Percentiles rank a stretch among this genome's conserved stretches.
Evolutionary conservation across 2,888 invertebrate genomes (phyloP).

Genomic region (Cyclophora albipunctata): DNA sequence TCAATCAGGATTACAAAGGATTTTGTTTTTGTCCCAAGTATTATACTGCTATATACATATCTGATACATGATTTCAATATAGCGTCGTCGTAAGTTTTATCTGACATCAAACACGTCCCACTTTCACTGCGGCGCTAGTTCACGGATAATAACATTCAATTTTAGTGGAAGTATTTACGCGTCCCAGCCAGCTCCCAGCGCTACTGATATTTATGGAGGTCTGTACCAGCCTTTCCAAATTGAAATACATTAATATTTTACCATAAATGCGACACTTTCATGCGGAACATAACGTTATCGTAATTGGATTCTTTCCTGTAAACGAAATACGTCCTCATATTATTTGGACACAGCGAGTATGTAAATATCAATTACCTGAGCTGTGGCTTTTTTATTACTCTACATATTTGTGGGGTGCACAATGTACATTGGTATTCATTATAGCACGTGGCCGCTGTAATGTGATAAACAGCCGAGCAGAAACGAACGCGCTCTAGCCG

Average conservation of each 20-base stretch:
- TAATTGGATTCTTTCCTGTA: constrained; percentile 71
- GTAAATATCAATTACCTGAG: constrained; percentile 30
- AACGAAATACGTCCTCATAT: constrained; percentile 42
- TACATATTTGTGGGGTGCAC: constrained; percentile 7
- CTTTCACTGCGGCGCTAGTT: constrained; percentile 41
- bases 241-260: constrained; percentile 76
- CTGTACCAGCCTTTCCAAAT: constrained; percentile 68
- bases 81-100: constrained; percentile 23
- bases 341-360: constrained; percentile 32
- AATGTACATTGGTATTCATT: constrained; percentile 15
- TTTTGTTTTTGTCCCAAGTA: background rate
- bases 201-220: constrained; percentile 72
- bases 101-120: constrained; percentile 30
- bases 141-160: constrained; percentile 68
- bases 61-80: constrained; percentile 14
- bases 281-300: constrained; percentile 71
- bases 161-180: constrained; percentile 69
- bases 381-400: constrained; percentile 24
- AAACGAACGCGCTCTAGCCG: background rate
- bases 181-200: constrained; percentile 50
- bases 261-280: constrained; percentile 74
- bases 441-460: constrained; percentile 8
- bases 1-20: constrained; percentile 1
- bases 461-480: constrained; percentile 10
- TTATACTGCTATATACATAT: background rate